These are phyloP conservation scores for Corythaixoides concolor DNA, from an alignment of 2,113 vertebrate genomes.

Conservation along the genomic window DNA sequence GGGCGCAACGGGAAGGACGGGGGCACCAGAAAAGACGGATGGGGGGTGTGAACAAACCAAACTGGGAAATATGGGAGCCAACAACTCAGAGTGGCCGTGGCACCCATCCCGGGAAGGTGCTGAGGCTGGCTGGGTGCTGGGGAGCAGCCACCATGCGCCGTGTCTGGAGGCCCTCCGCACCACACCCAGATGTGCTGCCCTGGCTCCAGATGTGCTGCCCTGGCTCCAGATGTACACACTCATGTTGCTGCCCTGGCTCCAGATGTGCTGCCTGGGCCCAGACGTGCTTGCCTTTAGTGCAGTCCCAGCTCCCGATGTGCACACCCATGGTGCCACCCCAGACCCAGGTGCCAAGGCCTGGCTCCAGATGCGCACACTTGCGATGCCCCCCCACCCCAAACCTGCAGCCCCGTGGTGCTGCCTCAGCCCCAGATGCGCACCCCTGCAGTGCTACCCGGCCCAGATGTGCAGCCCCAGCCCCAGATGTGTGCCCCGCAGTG, in stretches of 20 bases:
- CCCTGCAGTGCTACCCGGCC: neutral
- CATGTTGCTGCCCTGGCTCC: neutral
- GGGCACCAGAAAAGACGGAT: neutral
- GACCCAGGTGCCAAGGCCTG: neutral
- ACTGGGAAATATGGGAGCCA: neutral
- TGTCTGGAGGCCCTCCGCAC: neutral
- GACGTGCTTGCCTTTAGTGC: accelerated
- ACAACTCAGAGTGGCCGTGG: neutral
- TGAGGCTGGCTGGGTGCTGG: neutral
- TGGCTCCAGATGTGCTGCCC: neutral
- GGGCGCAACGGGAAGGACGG: accelerated
- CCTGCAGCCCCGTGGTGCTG: neutral
- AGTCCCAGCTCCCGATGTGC: neutral
- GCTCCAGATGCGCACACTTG: neutral
- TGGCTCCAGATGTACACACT: neutral
- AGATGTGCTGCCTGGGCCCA: neutral
- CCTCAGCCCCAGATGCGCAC: neutral
- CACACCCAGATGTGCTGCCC: accelerated
- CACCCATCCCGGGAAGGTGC: accelerated
- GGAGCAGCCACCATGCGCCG: accelerated
- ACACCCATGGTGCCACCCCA: neutral
- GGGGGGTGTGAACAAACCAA: neutral
- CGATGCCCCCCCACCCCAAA: too few relatives aligned
- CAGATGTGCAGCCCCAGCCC: neutral
- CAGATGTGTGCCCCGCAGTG: neutral